Base-by-base conservation (phyloP, 2,888 invertebrate species). In the Mystacides longicornis region DNA sequence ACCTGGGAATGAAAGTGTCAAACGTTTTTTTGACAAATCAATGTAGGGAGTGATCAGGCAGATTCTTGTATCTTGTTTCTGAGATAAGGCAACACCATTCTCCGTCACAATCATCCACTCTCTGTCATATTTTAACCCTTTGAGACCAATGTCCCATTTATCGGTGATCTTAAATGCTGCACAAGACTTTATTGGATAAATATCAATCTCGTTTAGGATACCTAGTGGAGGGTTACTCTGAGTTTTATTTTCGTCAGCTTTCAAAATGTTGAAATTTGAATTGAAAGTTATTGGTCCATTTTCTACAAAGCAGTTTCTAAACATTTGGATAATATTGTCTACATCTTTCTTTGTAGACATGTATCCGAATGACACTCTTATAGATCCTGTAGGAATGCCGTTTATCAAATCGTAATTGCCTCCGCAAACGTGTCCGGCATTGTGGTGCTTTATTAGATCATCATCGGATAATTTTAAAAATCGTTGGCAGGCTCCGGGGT, bases 151-250 rank as follows among this genome's bases (percentile, higher is more conserved):
- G 56, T 77, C 75, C 94, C 96, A 96, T 5, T 75, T 69, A 9
- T 69, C 65, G 27, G 66, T 65, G 22, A 89, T 80, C 73, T 85
- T 81, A 65, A 85, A 87, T 5, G 87, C 84, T 0, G 83, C 92
- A 71, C 95, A 95, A 0, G 95, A 95, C 74, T 96, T 96, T 4
- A 96, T 79, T 1, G 96, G 96, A 69, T 89, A 96, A 48, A 95
- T 77, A 66, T 81, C 83, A 60, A 88, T 77, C 58, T 77, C 67
- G 21, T 68, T 70, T 2, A 81, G 64, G 19, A 52, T 61, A 23
- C 62, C 55, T 42, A 49, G 62, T 64, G 51, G 67, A 20, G 4
- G 14, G 16, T 14, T 37, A 37, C 33, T 51, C 20, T 3, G 18
- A 7, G 4, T 19, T 7, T 3, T 45, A 11, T 9, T 16, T 5